A percentile compares a stretch with the other conserved stretches of the same genome.
These are phyloP conservation scores for Drosophila melanica DNA, from an alignment of 1,140 invertebrate species.

Conservation along the genomic window DNA sequence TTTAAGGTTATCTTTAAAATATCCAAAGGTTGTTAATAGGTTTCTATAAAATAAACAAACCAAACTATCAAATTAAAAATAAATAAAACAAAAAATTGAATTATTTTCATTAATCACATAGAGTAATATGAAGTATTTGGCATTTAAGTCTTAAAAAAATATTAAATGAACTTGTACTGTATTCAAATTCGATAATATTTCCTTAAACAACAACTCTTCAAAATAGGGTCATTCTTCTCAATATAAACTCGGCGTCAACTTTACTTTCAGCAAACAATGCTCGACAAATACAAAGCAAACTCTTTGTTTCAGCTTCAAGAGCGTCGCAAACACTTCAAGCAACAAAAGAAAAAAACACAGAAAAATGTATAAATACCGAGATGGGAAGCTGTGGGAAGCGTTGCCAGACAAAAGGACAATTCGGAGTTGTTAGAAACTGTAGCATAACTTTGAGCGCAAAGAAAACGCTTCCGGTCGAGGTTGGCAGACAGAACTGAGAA, in stretches of 20 bases:
- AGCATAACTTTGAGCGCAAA: constrained; percentile 66
- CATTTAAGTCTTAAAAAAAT: too few species aligned
- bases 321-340: constrained; percentile 26
- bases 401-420: constrained; percentile 35
- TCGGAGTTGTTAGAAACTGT: constrained; percentile 49
- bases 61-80: too few species aligned
- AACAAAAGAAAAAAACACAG: constrained; percentile 16
- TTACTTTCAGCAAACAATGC: constrained; percentile 44
- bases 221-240: constrained; percentile 39
- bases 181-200: too few species aligned
- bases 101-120: too few species aligned
- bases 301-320: constrained; percentile 36
- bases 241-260: constrained; percentile 13
- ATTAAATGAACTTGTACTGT: too few species aligned
- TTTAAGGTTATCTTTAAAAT: too few species aligned
- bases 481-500: constrained; percentile 41
- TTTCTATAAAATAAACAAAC: too few species aligned
- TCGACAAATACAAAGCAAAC: constrained; percentile 38
- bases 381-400: background rate
- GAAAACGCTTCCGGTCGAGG: constrained; percentile 70
- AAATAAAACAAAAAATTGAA: too few species aligned
- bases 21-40: too few species aligned
- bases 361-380: background rate
- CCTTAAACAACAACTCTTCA: background rate
- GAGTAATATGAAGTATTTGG: too few species aligned